Base-by-base conservation (phyloP, 2,888 invertebrate genomes). In the Aquatica leii region DNA sequence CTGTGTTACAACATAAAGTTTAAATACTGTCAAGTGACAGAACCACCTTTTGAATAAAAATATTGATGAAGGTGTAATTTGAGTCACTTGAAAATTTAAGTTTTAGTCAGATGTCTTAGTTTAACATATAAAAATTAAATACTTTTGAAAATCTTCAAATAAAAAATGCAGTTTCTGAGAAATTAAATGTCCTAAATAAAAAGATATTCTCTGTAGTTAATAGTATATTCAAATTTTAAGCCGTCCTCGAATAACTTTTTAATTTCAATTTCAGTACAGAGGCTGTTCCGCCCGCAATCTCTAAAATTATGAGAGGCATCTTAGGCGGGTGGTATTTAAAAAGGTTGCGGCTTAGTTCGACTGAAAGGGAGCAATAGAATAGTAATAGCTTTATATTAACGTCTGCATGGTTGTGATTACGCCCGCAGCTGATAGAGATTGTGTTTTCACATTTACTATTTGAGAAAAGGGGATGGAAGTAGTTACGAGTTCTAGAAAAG, bases 371-470 rank as follows among this genome's bases (percentile, higher is more conserved):
- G 79, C 77, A 77, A 79, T 80, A 77, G 80, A 79, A 79, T 78
- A 77, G 78, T 79, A 79, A 79, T 79, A 78, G 78, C 78, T 77
- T 77, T 74, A 77, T 79, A 79, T 78, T 78, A 78, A 78, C 74
- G 78, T 77, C 80, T 80, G 80, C 77, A 74, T 70, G 71, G 75
- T 72, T 67, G 75, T 77, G 79, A 79, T 79, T 79, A 79, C 70
- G 70, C 65, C 62, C 64, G 57, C 62, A 59, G 51, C 57, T 56
- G 65, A 67, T 65, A 59, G 64, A 67, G 64, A 55, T 54, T 57
- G 57, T 60, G 57, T 65, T 61, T 60, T 57, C 65, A 20, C 53
- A 43, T 57, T 53, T 50, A 53, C 56, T 51, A 54, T 61, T 60
- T 57, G 53, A 35, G 40, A 41, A 51, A 60, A 57, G 51, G 57